These are phyloP conservation scores for Centropyge bicolor DNA, from an alignment of 2,797 vertebrate species.

Conservation along the genomic window DNA sequence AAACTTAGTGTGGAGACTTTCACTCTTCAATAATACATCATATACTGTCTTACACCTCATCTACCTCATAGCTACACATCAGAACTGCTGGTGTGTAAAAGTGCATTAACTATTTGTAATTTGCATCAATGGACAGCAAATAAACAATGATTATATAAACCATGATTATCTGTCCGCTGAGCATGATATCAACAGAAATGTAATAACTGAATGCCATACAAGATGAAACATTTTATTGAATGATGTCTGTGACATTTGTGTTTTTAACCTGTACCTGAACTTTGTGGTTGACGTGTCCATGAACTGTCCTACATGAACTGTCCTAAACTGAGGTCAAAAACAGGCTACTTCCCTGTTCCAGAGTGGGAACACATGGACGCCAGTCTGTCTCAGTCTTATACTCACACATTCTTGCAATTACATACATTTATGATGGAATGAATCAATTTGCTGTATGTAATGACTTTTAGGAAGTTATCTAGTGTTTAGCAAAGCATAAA, in stretches of 20 bases:
- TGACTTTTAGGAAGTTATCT: not conserved
- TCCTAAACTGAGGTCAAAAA: conserved; percentile 30
- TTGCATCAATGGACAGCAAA: not conserved
- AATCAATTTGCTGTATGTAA: conserved; percentile 1
- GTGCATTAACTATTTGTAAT: not conserved
- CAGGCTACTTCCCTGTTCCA: conserved; percentile 28
- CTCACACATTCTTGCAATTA: not conserved
- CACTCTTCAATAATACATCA: not conserved
- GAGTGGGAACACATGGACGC: not conserved
- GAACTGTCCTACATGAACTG: conserved; percentile 17
- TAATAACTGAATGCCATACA: not conserved
- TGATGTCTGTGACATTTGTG: not conserved
- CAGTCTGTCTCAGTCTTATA: not conserved
- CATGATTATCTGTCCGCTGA: not conserved
- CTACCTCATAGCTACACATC: not conserved
- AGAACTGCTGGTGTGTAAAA: not conserved
- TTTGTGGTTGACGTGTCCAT: conserved; percentile 14
- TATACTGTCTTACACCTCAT: not conserved
- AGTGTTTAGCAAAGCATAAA: not conserved
- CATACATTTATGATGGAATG: not conserved
- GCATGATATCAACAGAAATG: not conserved
- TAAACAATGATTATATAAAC: too few species aligned
- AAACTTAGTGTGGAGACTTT: not conserved
- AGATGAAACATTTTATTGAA: not conserved
- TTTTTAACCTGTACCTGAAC: conserved; percentile 10